Percentiles rank a stretch among this genome's conserved stretches.
phyloP scores from a whole-genome alignment of 1,140 invertebrate species.

The Subanguina moxae region DNA sequence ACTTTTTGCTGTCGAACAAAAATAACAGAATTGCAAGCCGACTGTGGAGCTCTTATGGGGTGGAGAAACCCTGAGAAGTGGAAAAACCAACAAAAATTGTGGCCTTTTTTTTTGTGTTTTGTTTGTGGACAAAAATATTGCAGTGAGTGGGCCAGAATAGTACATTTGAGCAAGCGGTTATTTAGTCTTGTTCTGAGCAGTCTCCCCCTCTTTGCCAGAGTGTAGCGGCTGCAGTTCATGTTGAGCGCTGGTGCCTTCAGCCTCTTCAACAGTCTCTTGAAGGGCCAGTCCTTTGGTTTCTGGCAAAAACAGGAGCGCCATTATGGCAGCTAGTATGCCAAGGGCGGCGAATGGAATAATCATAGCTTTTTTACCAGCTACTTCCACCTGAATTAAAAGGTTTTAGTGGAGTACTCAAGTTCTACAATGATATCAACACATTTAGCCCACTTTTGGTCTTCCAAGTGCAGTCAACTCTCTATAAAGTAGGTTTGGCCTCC shows the following conservation, averaged over 20 bases:
- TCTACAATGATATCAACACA: too few species aligned
- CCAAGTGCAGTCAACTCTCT: too few species aligned
- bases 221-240: conserved; percentile 39
- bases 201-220: background rate
- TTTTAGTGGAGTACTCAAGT: too few species aligned
- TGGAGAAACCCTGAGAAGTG: too few species aligned
- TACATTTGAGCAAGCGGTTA: too few species aligned
- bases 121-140: background rate
- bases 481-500: too few species aligned
- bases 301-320: conserved; percentile 49
- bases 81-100: background rate
- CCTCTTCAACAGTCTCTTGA: conserved; percentile 56
- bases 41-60: too few species aligned
- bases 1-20: too few species aligned
- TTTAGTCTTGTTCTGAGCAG: background rate
- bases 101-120: background rate
- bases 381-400: background rate
- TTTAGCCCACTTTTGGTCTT: too few species aligned
- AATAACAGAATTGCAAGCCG: too few species aligned
- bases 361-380: conserved; percentile 37
- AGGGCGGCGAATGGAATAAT: conserved; percentile 52
- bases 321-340: conserved; percentile 46
- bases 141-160: background rate
- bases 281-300: conserved; percentile 53
- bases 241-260: conserved; percentile 32